Percentiles rank a stretch among this genome's conserved stretches.
These are phyloP conservation scores for Felis chaus DNA, from an alignment of 2,113 vertebrate genomes.

Conservation along the genomic window DNA sequence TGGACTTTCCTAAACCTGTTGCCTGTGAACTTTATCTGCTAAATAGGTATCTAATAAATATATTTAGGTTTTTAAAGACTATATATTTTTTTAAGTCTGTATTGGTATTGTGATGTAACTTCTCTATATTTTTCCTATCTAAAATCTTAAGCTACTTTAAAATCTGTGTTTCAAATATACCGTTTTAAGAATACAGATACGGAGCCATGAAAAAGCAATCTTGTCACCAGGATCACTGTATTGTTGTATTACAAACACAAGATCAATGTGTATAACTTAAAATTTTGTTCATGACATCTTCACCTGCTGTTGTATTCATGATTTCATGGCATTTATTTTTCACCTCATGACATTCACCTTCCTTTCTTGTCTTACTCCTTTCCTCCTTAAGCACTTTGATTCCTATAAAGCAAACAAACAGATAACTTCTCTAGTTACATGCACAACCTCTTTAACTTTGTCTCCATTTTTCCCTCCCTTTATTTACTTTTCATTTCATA, in stretches of 20 bases:
- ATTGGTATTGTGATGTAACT: not conserved
- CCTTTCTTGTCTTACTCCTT: not conserved
- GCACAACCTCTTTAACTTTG: not conserved
- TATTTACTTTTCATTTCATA: not conserved
- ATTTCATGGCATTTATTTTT: not conserved
- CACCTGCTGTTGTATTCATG: not conserved
- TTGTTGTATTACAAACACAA: not conserved
- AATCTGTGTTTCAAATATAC: not conserved
- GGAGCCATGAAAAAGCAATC: not conserved
- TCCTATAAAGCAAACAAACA: not conserved
- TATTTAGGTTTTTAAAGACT: not conserved
- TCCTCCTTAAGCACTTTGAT: not conserved
- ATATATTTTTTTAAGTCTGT: not conserved
- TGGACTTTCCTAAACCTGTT: not conserved
- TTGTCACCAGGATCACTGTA: not conserved
- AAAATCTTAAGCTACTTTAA: not conserved
- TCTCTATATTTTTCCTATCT: not conserved
- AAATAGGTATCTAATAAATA: not conserved
- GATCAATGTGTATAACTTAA: no score
- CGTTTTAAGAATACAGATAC: not conserved
- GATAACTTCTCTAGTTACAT: not conserved
- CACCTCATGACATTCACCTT: not conserved
- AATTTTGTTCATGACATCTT: not conserved
- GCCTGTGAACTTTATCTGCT: not conserved
- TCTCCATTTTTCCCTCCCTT: not conserved